Conservation (phyloP, 2,113 vertebrate species). For the Actenoides hombroni region DNA sequence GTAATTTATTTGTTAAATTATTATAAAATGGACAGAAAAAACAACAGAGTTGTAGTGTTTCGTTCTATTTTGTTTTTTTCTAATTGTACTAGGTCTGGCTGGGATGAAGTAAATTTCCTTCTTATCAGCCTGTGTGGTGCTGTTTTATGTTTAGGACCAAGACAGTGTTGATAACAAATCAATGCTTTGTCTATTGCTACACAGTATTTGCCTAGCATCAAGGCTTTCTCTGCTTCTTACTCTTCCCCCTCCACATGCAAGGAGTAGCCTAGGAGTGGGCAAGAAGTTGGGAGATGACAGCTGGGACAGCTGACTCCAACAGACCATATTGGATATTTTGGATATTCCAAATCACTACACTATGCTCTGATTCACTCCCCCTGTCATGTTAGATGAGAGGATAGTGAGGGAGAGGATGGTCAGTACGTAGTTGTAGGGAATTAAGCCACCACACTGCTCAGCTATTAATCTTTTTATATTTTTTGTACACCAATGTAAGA, state of each 20-base stretch:
- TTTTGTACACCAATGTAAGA: not conserved
- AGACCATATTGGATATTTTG: not conserved
- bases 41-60: not conserved
- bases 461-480: not conserved
- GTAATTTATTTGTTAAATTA: not conserved
- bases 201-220: not conserved
- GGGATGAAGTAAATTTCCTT: not conserved
- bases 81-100: not conserved
- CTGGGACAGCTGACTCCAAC: not conserved
- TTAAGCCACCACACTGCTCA: not conserved
- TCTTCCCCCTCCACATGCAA: rapidly evolving
- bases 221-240: not conserved
- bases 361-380: not conserved
- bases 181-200: not conserved
- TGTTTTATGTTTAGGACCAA: not conserved
- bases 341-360: not conserved
- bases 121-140: not conserved
- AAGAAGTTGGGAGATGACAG: not conserved
- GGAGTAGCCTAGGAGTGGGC: not conserved
- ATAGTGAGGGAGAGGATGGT: not conserved
- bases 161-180: not conserved
- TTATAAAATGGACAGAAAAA: not conserved
- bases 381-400: not conserved
- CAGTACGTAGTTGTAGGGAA: no score
- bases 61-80: not conserved